A percentile compares a stretch with the other conserved stretches of the same genome.
phyloP scores from a whole-genome alignment of 2,888 invertebrate species.

The Bimastos eiseni region DNA sequence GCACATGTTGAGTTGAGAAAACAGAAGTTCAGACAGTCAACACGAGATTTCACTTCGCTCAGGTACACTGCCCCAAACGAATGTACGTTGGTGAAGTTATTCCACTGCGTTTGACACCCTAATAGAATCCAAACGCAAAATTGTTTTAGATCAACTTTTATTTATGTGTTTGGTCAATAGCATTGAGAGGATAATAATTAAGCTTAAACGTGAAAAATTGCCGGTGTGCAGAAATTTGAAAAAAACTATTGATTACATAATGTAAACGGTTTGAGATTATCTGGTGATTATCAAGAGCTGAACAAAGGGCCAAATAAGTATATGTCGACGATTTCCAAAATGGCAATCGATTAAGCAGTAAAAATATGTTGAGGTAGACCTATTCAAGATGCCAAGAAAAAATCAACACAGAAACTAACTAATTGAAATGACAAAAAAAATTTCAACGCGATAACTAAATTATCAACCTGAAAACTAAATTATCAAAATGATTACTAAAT shows the following conservation, averaged over 20 bases:
- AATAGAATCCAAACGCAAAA: background rate
- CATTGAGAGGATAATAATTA: background rate
- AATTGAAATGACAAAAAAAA: too few species aligned
- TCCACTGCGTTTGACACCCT: background rate
- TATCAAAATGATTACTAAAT: too few species aligned
- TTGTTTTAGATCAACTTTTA: background rate
- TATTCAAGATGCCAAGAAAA: too few species aligned
- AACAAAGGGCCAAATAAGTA: too few species aligned
- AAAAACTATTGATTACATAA: background rate
- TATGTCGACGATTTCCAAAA: too few species aligned
- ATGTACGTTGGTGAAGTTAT: background rate
- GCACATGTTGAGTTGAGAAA: background rate
- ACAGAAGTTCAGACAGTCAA: conserved; percentile 13
- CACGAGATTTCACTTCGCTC: background rate
- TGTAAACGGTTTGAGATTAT: background rate
- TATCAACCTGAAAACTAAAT: too few species aligned
- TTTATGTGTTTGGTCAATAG: background rate
- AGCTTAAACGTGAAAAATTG: background rate
- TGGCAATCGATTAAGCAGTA: too few species aligned
- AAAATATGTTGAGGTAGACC: too few species aligned
- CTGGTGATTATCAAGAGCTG: too few species aligned
- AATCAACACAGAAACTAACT: too few species aligned
- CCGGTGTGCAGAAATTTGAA: background rate
- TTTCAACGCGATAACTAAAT: too few species aligned
- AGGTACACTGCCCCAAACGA: background rate